Percentiles rank a stretch among this genome's conserved stretches.
These are phyloP conservation scores for Centroberyx gerrardi DNA, from an alignment of 2,797 vertebrate genomes.

Conservation along the genomic window DNA sequence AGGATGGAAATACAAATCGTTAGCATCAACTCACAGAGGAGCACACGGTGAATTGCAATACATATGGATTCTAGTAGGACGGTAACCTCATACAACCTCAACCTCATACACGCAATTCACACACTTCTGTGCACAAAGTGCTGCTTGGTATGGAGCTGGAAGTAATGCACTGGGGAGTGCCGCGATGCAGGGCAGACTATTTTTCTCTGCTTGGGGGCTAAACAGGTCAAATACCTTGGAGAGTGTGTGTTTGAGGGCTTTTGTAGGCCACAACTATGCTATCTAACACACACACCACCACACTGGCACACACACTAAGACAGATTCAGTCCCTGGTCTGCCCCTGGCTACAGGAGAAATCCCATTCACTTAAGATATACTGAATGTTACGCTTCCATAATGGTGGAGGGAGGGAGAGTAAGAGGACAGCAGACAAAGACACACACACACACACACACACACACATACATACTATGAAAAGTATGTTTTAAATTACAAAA, in stretches of 20 bases:
- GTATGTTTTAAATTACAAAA: not conserved
- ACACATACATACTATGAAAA: not conserved
- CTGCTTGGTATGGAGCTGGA: constrained; percentile 7
- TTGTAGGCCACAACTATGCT: not conserved
- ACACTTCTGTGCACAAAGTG: constrained; percentile 24
- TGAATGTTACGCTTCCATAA: constrained; percentile 18
- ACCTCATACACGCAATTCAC: constrained; percentile 35
- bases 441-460: not conserved
- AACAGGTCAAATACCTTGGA: constrained; percentile 52
- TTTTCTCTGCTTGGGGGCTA: constrained; percentile 54
- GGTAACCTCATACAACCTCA: too few relatives aligned
- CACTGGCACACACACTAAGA: constrained; percentile 13
- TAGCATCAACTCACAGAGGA: not conserved
- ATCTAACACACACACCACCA: not conserved
- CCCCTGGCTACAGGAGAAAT: constrained; percentile 36
- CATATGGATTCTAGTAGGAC: constrained; percentile 23
- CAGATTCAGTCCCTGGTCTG: constrained; percentile 27
- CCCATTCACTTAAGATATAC: constrained; percentile 32
- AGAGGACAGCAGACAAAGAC: not conserved
- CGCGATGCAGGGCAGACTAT: constrained; percentile 32
- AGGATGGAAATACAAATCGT: constrained; percentile 3
- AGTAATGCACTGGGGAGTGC: constrained; percentile 21
- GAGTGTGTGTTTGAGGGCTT: constrained; percentile 5
- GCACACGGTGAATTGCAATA: constrained; percentile 3
- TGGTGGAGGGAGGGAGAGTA: constrained; percentile 9